Evolutionary conservation across 2,113 vertebrate species (phyloP), one percentile per base, ranked within the genome.

Genomic region (Lota lota): DNA sequence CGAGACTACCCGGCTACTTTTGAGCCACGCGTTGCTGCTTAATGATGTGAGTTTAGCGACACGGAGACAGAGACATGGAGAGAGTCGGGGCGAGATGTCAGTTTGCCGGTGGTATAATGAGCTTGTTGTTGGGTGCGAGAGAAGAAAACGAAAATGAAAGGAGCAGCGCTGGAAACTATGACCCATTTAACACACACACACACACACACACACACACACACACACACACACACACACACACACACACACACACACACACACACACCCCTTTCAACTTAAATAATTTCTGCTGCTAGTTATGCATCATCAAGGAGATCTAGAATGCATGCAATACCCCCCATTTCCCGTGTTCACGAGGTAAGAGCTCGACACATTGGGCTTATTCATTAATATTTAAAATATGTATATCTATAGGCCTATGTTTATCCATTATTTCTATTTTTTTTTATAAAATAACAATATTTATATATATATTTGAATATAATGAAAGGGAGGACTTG

Each of bases 51-150:
- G 79, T 47, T 33, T 47, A 47, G 10, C 12, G 40, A 47, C 40
- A 47, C 40, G 80, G 53, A 85, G 76, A 75, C 66, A 36, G 79
- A 78, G 80, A 78, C 63, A 69, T 78, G 69, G 72, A 80, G 64
- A 82, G 53, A 73, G 77, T 76, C 57, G 1, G 80, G 90, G 84
- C 85, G 80, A 85, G 88, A 89, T 89, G 90, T 91, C 91, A 89
- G 73, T 74, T 79, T 82, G 77, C 79, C 71, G 24, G 66, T 72
- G 61, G 78, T 86, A 85, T 92, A 91, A 92, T 91, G 89, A 92
- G 90, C 85, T 88, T 82, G 79, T 87, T 87, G 85, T 33, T 33
- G 28, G 28, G 78, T 83, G 78, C 79, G 47, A 67, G 68, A 69
- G 74, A 81, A 79, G 69, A 76, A 22, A 61, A 84, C 75, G 62